These are phyloP conservation scores for Lepidochitona cinerea DNA, from an alignment of 2,888 invertebrate genomes.

Conservation along the genomic window DNA sequence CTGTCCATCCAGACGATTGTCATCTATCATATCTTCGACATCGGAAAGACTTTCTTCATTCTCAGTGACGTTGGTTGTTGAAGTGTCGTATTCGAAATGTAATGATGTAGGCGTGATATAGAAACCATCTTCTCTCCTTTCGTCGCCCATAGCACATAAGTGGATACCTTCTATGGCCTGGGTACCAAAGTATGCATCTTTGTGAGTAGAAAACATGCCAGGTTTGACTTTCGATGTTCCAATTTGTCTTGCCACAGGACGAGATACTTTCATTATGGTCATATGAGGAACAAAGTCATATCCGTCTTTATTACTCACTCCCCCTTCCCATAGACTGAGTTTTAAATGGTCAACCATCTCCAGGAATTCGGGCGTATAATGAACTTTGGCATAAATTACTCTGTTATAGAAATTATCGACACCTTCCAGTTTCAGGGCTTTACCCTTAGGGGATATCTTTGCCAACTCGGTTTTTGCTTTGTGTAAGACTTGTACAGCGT, in stretches of 20 bases:
- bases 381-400: conserved; percentile 69
- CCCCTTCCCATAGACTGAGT: conserved; percentile 52
- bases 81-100: conserved; percentile 15
- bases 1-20: background rate
- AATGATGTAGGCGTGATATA: conserved; percentile 51
- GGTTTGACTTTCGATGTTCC: conserved; percentile 64
- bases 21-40: background rate
- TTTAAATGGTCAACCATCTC: conserved; percentile 62
- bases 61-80: background rate
- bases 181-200: conserved; percentile 64
- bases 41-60: background rate
- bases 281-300: conserved; percentile 71
- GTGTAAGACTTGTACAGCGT: conserved; percentile 49
- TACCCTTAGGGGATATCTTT: conserved; percentile 41
- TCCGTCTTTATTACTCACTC: conserved; percentile 66
- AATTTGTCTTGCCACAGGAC: conserved; percentile 57
- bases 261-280: conserved; percentile 70
- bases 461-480: conserved; percentile 43
- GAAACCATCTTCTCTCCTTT: conserved; percentile 67
- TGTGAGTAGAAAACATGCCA: conserved; percentile 57
- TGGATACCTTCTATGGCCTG: conserved; percentile 64
- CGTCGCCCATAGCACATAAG: conserved; percentile 68
- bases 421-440: conserved; percentile 54
- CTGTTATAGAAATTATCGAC: conserved; percentile 67
- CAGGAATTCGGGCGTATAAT: conserved; percentile 56